Percentiles rank a stretch among this genome's conserved stretches.
These are phyloP conservation scores for Phalera bucephala DNA, from an alignment of 2,888 invertebrate species.

Conservation along the genomic window DNA sequence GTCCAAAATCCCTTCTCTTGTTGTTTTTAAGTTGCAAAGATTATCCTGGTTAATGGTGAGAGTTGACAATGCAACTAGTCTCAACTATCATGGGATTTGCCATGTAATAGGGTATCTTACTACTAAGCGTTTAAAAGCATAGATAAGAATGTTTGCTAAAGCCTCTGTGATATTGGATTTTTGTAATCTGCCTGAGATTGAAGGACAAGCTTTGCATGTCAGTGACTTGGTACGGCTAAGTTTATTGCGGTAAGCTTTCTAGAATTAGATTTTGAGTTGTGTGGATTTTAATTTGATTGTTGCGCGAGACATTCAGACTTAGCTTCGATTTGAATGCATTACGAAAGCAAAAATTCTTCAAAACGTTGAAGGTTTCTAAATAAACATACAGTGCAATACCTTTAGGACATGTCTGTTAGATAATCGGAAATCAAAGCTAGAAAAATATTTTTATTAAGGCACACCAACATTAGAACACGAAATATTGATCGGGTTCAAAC, in stretches of 20 bases:
- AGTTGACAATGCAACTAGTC: conserved; percentile 76
- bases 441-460: too few relatives aligned
- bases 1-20: conserved; percentile 21
- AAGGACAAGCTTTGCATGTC: conserved; percentile 21
- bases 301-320: too few relatives aligned
- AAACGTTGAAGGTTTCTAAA: neutral
- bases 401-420: too few relatives aligned
- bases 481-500: too few relatives aligned
- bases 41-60: conserved; percentile 39
- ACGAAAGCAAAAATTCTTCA: too few relatives aligned
- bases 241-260: neutral
- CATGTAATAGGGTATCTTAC: conserved; percentile 67
- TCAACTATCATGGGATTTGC: conserved; percentile 77
- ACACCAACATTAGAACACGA: too few relatives aligned
- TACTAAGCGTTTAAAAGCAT: conserved; percentile 55
- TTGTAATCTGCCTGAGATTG: conserved; percentile 38
- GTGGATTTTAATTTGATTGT: neutral
- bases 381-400: neutral
- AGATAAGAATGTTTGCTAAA: conserved; percentile 53
- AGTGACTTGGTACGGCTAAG: conserved; percentile 4
- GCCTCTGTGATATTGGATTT: conserved; percentile 46
- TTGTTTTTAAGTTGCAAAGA: conserved; percentile 8
- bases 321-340: too few relatives aligned
- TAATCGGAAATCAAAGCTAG: too few relatives aligned
- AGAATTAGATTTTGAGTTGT: neutral